Percentiles rank a stretch among this genome's conserved stretches.
These are phyloP conservation scores for Myodes glareolus DNA, from an alignment of 2,113 vertebrate genomes.

Conservation along the genomic window DNA sequence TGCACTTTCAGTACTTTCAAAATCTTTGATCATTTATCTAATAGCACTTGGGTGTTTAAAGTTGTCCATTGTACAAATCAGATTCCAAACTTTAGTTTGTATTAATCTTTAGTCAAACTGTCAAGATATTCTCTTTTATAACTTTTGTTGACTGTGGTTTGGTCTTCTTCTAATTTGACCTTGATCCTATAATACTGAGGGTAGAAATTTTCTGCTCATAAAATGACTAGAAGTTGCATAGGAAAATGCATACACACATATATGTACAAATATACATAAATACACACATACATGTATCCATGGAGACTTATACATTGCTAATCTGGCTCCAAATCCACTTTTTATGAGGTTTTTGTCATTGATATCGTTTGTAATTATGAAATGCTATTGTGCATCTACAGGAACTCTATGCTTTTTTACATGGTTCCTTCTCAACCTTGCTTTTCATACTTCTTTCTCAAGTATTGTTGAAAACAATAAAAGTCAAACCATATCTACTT, in stretches of 20 bases:
- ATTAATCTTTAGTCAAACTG: not conserved
- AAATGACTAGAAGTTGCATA: not conserved
- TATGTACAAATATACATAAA: too few relatives aligned
- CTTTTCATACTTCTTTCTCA: not conserved
- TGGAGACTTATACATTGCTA: not conserved
- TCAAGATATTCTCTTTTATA: not conserved
- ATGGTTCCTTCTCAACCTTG: not conserved
- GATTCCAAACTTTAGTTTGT: not conserved
- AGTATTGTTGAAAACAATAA: not conserved
- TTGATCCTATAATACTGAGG: not conserved
- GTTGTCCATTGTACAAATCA: not conserved
- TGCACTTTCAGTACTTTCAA: not conserved
- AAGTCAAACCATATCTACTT: not conserved
- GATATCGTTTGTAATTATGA: not conserved
- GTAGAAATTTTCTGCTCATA: not conserved
- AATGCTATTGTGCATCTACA: accelerated
- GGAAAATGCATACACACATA: too few relatives aligned
- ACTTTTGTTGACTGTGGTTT: not conserved
- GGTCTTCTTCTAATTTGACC: not conserved
- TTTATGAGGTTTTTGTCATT: not conserved
- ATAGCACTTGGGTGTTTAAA: not conserved
- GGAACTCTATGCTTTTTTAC: not conserved
- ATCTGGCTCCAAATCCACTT: not conserved
- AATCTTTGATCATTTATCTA: not conserved
- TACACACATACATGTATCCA: too few relatives aligned